A percentile compares a stretch with the other conserved stretches of the same genome.
Evolutionary conservation across 1,140 invertebrate species (phyloP).

Genomic region (Megathymus violae): DNA sequence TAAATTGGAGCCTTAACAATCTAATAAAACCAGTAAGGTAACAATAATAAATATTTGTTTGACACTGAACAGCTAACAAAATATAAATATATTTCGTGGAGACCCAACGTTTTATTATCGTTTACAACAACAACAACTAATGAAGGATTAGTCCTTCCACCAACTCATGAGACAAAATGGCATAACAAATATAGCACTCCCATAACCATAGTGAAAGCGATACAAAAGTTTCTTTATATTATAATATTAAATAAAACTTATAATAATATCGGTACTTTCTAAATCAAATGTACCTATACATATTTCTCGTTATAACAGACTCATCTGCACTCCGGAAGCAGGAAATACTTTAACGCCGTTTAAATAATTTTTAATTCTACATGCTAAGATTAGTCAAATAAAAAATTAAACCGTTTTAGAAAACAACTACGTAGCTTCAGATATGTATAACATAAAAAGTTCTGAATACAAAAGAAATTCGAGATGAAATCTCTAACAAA

Average conservation of each 20-base stretch:
- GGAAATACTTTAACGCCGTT: not conserved
- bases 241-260: not conserved
- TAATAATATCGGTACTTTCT: not conserved
- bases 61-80: conserved; percentile 4
- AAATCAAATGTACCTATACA: conserved; percentile 3
- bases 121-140: conserved; percentile 16
- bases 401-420: too few species aligned
- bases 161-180: conserved; percentile 13
- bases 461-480: conserved; percentile 24
- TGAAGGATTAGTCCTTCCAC: conserved; percentile 22
- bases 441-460: too few species aligned
- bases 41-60: conserved; percentile 18
- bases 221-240: conserved; percentile 14
- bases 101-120: not conserved
- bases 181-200: conserved; percentile 17
- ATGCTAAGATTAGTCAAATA: conserved; percentile 26
- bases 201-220: conserved; percentile 26
- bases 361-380: conserved; percentile 1
- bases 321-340: conserved; percentile 6
- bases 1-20: too few species aligned
- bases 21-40: conserved; percentile 9
- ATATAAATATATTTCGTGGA: not conserved
- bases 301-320: not conserved
- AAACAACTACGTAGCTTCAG: too few species aligned
- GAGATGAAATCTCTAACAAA: conserved; percentile 26